A percentile compares a stretch with the other conserved stretches of the same genome.
Evolutionary conservation across 2,888 invertebrate species (phyloP).

Genomic region (Diaperis boleti): DNA sequence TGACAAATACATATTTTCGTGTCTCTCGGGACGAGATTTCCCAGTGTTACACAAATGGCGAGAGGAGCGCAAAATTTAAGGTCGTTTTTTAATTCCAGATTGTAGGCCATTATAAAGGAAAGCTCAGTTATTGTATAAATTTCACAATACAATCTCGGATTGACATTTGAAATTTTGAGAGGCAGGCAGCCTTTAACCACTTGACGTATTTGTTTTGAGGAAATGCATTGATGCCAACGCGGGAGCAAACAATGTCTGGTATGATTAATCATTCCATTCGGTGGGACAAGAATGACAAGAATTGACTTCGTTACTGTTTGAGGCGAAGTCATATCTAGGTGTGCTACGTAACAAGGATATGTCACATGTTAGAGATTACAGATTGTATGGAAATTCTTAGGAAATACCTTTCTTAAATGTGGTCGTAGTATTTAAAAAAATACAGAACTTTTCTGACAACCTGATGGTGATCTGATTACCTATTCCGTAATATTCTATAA

Average conservation of each 20-base stretch:
- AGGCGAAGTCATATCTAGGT: background rate
- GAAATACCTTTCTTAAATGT: too few relatives aligned
- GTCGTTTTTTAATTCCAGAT: conserved; percentile 3
- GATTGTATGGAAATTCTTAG: background rate
- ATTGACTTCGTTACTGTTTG: conserved; percentile 18
- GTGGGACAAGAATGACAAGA: conserved; percentile 15
- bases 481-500: too few relatives aligned
- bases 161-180: conserved; percentile 4
- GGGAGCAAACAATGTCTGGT: conserved; percentile 18
- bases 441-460: too few relatives aligned
- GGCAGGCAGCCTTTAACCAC: background rate
- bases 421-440: too few relatives aligned
- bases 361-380: background rate
- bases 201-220: conserved; percentile 11
- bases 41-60: conserved; percentile 2
- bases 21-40: background rate
- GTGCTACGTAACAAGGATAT: background rate
- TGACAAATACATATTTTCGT: conserved; percentile 23
- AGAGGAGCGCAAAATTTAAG: background rate
- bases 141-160: background rate
- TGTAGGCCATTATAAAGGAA: background rate
- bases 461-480: too few relatives aligned
- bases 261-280: conserved; percentile 18
- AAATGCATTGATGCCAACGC: conserved; percentile 13
- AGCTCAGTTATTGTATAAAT: background rate